Evolutionary conservation across 2,888 invertebrate genomes (phyloP), one percentile per base, ranked within the genome.

Genomic region (Bhutanitis thaidina): DNA sequence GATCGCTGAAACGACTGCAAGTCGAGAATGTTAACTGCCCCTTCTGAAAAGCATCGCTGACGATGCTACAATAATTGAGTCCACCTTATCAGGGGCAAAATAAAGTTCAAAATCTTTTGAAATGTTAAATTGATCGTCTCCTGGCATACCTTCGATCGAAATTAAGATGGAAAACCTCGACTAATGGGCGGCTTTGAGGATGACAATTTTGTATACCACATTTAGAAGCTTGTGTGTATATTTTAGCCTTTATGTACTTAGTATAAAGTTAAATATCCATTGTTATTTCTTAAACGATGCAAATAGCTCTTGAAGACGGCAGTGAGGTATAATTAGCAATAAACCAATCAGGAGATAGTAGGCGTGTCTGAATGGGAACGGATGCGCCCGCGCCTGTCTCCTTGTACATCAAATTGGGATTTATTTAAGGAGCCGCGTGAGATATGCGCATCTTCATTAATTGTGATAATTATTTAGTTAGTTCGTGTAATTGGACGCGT

Each of bases 401-500:
- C 69, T 67, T 65, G 67, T 65, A 67, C 67, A 75, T 82, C 77
- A 78, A 82, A 77, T 72, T 73, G 67, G 76, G 73, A 80, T 80
- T 83, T 87, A 88, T 87, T 84, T 79, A 77, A 71, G 71, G 70
- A 68, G 62, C 56, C 64, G 60, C 53, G 67, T 84, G 87, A 88
- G 72, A 75, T 77, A 88, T 86, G 77, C 59, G 71, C 55, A 62
- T 58, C 72, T 62, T 75, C 85, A 87, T 88, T 87, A 88, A 88
- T 89, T 80, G 83, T 83, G 80, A 85, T 89, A 85, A 86, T 89
- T 87, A 89, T 88, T 86, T 86, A 83, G 88, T 85, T 85, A 77
- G 82, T 77, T 69, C 52, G 64, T 71, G 74, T 86, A 87, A 87
- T 87, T 86, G 81, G 85, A 69, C 66, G 71, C 76, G 87, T 81